These are phyloP conservation scores for Ormyrus thymus DNA, from an alignment of 2,888 invertebrate genomes.

Conservation along the genomic window DNA sequence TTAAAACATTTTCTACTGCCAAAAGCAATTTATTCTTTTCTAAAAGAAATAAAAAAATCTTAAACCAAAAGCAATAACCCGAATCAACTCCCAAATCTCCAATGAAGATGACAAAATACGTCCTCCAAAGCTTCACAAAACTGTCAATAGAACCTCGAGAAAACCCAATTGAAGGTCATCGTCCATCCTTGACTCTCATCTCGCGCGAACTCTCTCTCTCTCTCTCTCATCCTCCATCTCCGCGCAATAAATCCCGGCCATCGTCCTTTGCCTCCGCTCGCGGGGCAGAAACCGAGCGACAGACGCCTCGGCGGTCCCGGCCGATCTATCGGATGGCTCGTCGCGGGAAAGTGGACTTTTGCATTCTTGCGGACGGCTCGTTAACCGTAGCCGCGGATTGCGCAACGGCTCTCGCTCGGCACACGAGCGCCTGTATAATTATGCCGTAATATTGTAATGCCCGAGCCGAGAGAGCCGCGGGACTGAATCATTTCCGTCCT, in stretches of 20 bases:
- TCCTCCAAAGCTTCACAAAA: not conserved
- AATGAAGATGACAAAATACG: not conserved
- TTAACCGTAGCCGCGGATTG: not conserved
- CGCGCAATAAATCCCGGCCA: not conserved
- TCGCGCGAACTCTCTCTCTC: not conserved
- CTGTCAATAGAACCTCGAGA: not conserved
- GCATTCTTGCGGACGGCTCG: not conserved
- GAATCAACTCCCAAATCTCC: too few species aligned
- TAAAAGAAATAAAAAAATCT: too few species aligned
- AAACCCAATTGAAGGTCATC: not conserved
- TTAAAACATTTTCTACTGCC: too few species aligned
- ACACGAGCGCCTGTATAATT: constrained; percentile 10
- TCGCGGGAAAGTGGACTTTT: too few species aligned
- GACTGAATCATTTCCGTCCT: constrained; percentile 11
- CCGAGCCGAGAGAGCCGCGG: not conserved
- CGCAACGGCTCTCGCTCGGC: constrained; percentile 3
- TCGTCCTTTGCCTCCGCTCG: not conserved
- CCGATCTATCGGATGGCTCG: too few species aligned
- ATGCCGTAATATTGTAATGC: constrained; percentile 24
- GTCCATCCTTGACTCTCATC: not conserved
- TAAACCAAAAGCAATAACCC: too few species aligned
- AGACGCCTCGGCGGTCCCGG: not conserved
- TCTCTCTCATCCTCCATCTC: not conserved
- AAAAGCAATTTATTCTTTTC: too few species aligned
- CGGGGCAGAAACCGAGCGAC: not conserved